phyloP scores from a whole-genome alignment of 2,797 vertebrate genomes.

The Sparus aurata region DNA sequence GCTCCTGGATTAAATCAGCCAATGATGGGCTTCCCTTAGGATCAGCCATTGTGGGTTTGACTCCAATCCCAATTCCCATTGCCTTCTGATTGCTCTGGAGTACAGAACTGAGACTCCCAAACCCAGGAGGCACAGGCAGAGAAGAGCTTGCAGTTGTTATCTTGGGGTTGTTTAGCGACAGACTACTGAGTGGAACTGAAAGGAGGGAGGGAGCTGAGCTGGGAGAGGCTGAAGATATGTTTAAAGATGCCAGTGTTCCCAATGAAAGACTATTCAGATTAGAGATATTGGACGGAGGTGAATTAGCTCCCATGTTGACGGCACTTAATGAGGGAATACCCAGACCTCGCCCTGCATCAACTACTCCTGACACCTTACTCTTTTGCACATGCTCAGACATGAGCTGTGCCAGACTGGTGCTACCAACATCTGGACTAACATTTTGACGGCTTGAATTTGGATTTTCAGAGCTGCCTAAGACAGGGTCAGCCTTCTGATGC shows the following conservation, averaged over 20 bases:
- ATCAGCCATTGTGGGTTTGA: constrained; percentile 62
- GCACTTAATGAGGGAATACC: constrained; percentile 43
- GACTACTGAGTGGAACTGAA: constrained; percentile 79
- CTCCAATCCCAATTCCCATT: constrained; percentile 58
- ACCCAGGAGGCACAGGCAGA: constrained; percentile 72
- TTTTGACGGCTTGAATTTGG: constrained; percentile 28
- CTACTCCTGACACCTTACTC: constrained; percentile 32
- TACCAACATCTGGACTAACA: constrained; percentile 10
- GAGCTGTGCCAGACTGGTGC: constrained; percentile 77
- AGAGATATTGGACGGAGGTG: constrained; percentile 54
- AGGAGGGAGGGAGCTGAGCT: constrained; percentile 69
- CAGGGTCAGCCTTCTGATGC: constrained; percentile 53
- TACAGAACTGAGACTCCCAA: constrained; percentile 80
- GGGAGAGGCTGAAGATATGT: constrained; percentile 47
- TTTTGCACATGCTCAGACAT: constrained; percentile 79
- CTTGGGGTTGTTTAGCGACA: constrained; percentile 76
- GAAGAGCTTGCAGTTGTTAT: constrained; percentile 41
- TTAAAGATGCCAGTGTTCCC: constrained; percentile 71
- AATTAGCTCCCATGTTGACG: constrained; percentile 48
- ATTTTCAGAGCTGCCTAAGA: constrained; percentile 34
- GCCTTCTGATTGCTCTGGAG: constrained; percentile 71
- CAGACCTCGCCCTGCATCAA: constrained; percentile 32
- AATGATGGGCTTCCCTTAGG: constrained; percentile 87
- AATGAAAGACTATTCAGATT: constrained; percentile 73
- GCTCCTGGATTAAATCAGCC: constrained; percentile 91